A percentile compares a stretch with the other conserved stretches of the same genome.
Conservation (phyloP, 2,113 vertebrate genomes). For the Rhinichthys klamathensis region DNA sequence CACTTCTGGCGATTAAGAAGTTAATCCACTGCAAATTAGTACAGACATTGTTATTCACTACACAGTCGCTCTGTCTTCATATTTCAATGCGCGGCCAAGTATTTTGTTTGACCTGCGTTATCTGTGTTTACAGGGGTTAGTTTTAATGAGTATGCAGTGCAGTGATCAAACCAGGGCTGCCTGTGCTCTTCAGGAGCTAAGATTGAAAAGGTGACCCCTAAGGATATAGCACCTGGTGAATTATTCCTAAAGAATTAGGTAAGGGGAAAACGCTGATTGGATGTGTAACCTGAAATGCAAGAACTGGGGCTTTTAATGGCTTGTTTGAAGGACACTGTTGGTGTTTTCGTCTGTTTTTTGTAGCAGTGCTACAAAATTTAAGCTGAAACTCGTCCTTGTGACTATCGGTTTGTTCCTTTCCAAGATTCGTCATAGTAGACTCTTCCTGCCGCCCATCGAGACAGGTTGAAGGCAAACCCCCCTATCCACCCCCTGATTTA, state of each 20-base stretch:
- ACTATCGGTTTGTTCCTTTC: neutral
- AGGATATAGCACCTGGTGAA: conserved; percentile 45
- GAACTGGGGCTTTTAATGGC: neutral
- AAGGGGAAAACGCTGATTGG: conserved; percentile 25
- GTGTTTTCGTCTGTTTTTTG: neutral
- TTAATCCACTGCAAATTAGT: conserved; percentile 74
- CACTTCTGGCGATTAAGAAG: conserved; percentile 73
- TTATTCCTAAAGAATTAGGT: conserved; percentile 43
- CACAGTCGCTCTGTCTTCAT: conserved; percentile 61
- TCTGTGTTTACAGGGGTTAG: conserved; percentile 67
- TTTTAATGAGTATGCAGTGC: conserved; percentile 64
- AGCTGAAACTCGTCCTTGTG: neutral
- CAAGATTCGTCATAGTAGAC: neutral
- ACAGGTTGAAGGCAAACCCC: neutral
- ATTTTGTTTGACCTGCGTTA: conserved; percentile 71
- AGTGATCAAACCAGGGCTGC: conserved; percentile 52
- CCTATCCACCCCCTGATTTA: neutral
- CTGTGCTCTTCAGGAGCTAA: conserved; percentile 44
- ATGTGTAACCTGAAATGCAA: conserved; percentile 12
- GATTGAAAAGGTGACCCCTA: conserved; percentile 51
- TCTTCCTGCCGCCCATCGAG: conserved; percentile 13
- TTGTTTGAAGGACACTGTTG: neutral
- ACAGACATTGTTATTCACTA: conserved; percentile 72
- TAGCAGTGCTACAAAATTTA: neutral
- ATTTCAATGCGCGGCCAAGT: conserved; percentile 58